Evolutionary conservation across 2,888 invertebrate species (phyloP), one percentile per base, ranked within the genome.

Genomic region (Venusia cambrica): DNA sequence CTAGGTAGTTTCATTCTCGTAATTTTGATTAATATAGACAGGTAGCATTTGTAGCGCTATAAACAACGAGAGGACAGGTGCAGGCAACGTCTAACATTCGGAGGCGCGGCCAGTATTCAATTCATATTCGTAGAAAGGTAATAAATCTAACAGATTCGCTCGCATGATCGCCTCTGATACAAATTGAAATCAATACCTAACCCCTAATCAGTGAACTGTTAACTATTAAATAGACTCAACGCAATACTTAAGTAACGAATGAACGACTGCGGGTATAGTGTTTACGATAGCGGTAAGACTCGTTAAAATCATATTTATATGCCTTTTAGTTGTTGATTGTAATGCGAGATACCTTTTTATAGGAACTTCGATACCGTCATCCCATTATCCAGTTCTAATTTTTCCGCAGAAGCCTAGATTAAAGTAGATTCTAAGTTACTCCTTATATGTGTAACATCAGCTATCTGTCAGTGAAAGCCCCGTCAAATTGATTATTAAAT

Each of bases 171-270:
- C 33, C 9, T 39, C 44, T 36, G 48, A 48, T 46, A 42, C 45
- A 48, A 57, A 63, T 61, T 59, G 55, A 57, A 62, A 65, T 65
- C 48, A 42, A 57, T 62, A 61, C 48, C 54, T 52, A 58, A 49
- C 54, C 56, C 58, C 48, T 59, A 65, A 56, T 62, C 60, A 66
- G 48, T 63, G 57, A 55, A 62, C 58, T 65, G 62, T 62, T 61
- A 56, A 64, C 54, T 44, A 59, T 60, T 62, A 57, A 61, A 60
- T 59, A 58, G 54, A 45, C 26, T 28, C 31, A 8, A 27, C 17
- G 33, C 40, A 39, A 31, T 35, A 27, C 34, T 18, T 17, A 27
- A 35, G 19, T 26, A 17, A 20, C 24, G 39, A 14, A 17, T 5
- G 20, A 8, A 21, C 17, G 21, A 35, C 35, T 20, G 18, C 25